These are phyloP conservation scores for sheep (Ovis aries) DNA, from an alignment of 2,113 vertebrate species.

Conservation along the genomic window DNA sequence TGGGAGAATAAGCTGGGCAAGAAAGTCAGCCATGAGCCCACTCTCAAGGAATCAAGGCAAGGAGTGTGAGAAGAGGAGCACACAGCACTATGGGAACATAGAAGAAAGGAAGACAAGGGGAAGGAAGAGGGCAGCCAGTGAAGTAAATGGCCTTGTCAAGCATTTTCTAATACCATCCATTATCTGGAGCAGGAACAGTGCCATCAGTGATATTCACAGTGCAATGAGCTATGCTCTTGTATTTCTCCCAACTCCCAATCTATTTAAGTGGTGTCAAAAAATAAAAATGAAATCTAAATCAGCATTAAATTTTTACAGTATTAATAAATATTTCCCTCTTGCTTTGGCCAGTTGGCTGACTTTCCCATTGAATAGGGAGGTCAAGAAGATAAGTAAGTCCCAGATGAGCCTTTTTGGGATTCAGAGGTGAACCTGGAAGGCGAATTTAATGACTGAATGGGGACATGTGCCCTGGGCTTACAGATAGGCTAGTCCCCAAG, in stretches of 20 bases:
- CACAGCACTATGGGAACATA: fast-evolving
- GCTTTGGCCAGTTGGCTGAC: background rate
- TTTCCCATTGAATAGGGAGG: background rate
- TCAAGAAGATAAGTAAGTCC: background rate
- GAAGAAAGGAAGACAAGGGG: background rate
- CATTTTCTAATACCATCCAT: background rate
- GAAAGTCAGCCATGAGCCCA: background rate
- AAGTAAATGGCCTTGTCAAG: background rate
- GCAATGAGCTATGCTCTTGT: background rate
- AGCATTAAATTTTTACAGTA: background rate
- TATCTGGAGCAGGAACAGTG: background rate
- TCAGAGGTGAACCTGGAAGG: background rate
- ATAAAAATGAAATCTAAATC: background rate
- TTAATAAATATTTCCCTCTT: background rate
- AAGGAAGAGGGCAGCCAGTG: background rate
- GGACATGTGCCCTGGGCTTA: background rate
- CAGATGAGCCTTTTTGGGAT: background rate
- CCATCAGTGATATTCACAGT: background rate
- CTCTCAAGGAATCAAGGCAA: background rate
- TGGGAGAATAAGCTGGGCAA: background rate
- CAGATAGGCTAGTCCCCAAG: background rate
- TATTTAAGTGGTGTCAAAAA: background rate
- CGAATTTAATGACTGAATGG: background rate
- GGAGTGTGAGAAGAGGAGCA: too few species aligned
- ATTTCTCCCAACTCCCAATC: background rate